phyloP scores from a whole-genome alignment of 2,888 invertebrate species.

The Craniophora ligustri region DNA sequence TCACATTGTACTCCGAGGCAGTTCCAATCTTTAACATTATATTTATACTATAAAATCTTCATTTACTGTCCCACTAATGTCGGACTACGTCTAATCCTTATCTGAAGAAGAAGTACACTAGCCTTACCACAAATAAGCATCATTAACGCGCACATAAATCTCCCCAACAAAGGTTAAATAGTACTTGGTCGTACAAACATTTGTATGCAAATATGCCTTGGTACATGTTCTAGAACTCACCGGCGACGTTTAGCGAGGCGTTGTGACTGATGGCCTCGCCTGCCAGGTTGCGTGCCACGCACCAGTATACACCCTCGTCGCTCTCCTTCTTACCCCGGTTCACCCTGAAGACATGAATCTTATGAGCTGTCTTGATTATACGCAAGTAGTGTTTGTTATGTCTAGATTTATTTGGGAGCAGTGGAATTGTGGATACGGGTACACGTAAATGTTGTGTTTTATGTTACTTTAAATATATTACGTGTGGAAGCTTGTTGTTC shows the following conservation, averaged over 20 bases:
- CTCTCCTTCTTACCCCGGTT: constrained; percentile 98
- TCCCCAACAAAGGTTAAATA: constrained; percentile 41
- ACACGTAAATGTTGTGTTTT: not conserved
- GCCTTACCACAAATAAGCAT: constrained; percentile 1
- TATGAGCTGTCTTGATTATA: constrained; percentile 42
- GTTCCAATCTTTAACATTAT: no score
- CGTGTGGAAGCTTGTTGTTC: not conserved
- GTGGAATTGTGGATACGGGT: not conserved
- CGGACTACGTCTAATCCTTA: no score
- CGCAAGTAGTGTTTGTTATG: constrained; percentile 27
- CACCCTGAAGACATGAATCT: constrained; percentile 81
- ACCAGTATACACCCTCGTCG: constrained; percentile 98
- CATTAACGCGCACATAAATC: constrained; percentile 32
- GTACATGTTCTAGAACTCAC: constrained; percentile 84
- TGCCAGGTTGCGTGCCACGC: constrained; percentile 96
- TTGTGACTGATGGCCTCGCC: constrained; percentile 97
- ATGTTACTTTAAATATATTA: not conserved
- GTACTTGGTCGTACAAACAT: constrained; percentile 42
- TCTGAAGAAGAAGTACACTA: no score
- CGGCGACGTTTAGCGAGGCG: constrained; percentile 98
- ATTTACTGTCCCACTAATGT: no score
- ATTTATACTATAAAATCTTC: no score
- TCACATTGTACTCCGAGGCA: no score
- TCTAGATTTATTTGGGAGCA: constrained; percentile 24
- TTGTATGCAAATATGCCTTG: constrained; percentile 48